Conservation (phyloP, 2,888 invertebrate species). For the Penaeus monodon region DNA sequence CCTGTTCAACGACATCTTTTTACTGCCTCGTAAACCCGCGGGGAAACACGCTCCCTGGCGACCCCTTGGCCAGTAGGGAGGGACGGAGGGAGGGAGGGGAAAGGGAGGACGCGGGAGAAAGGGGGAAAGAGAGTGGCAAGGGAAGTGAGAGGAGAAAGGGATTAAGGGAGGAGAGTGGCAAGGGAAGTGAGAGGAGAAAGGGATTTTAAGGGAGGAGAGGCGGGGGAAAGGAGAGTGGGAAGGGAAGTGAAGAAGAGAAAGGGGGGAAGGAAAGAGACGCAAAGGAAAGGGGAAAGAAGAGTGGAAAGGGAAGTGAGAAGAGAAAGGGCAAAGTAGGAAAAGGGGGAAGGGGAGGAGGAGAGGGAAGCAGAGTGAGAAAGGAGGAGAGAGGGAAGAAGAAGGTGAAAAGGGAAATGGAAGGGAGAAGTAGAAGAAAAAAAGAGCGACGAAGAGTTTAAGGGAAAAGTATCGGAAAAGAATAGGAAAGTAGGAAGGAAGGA, state of each 20-base stretch:
- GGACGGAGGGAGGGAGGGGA: background rate
- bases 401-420: no score
- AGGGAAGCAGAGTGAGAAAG: background rate
- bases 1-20: constrained; percentile 41
- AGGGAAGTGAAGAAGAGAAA: background rate
- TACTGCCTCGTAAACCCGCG: constrained; percentile 53
- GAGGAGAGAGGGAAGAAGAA: no score
- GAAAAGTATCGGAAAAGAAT: no score
- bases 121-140: no score
- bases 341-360: background rate
- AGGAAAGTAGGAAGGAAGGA: no score
- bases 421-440: no score
- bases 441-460: no score
- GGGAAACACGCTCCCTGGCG: constrained; percentile 44
- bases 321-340: no score
- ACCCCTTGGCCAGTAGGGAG: background rate
- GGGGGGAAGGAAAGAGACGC: background rate
- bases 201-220: background rate
- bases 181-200: background rate
- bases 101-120: background rate
- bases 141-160: background rate
- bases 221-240: background rate
- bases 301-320: background rate
- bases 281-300: background rate
- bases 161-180: no score